Conservation (phyloP, 2,888 invertebrate species). For the Agrenia bidenticulata region DNA sequence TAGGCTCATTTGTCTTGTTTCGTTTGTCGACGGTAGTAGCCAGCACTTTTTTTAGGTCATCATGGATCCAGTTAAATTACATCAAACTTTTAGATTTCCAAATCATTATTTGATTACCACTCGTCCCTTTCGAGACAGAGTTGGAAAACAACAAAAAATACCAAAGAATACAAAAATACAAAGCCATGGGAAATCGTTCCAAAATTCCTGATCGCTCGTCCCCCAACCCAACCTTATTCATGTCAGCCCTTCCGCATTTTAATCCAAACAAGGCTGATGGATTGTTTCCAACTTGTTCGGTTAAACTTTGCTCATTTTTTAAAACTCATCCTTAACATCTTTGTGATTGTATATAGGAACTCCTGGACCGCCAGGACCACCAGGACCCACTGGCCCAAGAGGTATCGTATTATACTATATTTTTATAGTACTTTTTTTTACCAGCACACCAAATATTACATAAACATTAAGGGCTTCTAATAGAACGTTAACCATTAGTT, state of each 20-base stretch:
- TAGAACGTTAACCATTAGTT: not conserved
- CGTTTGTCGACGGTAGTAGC: too few relatives aligned
- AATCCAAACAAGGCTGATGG: slow-evolving; percentile 9
- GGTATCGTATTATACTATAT: slow-evolving; percentile 60
- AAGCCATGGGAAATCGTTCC: too few relatives aligned
- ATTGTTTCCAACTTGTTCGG: slow-evolving; percentile 20
- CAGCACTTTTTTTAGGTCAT: too few relatives aligned
- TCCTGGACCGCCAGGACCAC: slow-evolving; percentile 69
- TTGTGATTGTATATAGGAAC: slow-evolving; percentile 59
- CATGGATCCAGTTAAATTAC: too few relatives aligned
- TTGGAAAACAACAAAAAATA: too few relatives aligned
- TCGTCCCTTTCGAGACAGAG: too few relatives aligned
- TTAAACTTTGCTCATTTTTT: slow-evolving; percentile 37
- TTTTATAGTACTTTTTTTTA: too few relatives aligned
- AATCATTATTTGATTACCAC: too few relatives aligned
- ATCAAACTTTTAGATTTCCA: too few relatives aligned
- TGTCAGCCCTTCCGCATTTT: slow-evolving; percentile 1
- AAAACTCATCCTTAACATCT: slow-evolving; percentile 12
- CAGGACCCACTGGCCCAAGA: slow-evolving; percentile 71
- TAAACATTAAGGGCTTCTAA: not conserved
- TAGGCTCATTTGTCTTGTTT: slow-evolving; percentile 52
- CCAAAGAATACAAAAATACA: too few relatives aligned
- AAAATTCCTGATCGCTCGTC: not conserved
- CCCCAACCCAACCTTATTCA: too few relatives aligned
- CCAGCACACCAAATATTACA: too few relatives aligned